phyloP scores from a whole-genome alignment of 1,140 invertebrate genomes.

The Drosophila mojavensis region DNA sequence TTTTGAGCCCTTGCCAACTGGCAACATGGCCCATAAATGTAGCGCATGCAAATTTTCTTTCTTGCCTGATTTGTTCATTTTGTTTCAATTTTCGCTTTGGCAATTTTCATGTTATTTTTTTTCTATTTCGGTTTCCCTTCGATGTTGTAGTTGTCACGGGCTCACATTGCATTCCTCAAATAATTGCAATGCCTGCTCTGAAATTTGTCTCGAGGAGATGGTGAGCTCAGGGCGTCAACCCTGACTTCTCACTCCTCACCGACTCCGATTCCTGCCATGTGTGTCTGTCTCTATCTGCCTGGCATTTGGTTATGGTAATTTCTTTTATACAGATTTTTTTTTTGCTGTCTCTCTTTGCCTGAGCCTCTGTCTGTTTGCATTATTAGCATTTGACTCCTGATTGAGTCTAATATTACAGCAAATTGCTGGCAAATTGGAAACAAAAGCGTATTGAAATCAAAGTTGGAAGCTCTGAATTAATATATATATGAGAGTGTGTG shows the following conservation, averaged over 20 bases:
- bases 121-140: conserved; percentile 15
- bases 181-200: conserved; percentile 66
- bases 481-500: background rate
- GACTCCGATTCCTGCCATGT: conserved; percentile 15
- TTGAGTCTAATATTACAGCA: conserved; percentile 64
- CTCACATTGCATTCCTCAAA: conserved; percentile 70
- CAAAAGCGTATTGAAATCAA: conserved; percentile 26
- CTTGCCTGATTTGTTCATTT: conserved; percentile 79
- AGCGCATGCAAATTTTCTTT: conserved; percentile 79
- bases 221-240: conserved; percentile 24
- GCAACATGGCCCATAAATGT: conserved; percentile 59
- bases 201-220: conserved; percentile 24
- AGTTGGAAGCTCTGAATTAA: background rate
- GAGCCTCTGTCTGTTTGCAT: conserved; percentile 56
- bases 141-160: conserved; percentile 22
- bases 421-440: conserved; percentile 66
- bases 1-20: conserved; percentile 51
- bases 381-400: conserved; percentile 71
- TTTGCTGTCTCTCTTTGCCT: background rate
- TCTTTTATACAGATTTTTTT: conserved; percentile 30
- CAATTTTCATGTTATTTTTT: conserved; percentile 32
- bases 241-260: conserved; percentile 8
- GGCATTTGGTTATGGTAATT: conserved; percentile 71
- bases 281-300: conserved; percentile 11
- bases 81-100: conserved; percentile 70